Evolutionary conservation across 2,888 invertebrate species (phyloP).

Genomic region (Helobdella robusta): DNA sequence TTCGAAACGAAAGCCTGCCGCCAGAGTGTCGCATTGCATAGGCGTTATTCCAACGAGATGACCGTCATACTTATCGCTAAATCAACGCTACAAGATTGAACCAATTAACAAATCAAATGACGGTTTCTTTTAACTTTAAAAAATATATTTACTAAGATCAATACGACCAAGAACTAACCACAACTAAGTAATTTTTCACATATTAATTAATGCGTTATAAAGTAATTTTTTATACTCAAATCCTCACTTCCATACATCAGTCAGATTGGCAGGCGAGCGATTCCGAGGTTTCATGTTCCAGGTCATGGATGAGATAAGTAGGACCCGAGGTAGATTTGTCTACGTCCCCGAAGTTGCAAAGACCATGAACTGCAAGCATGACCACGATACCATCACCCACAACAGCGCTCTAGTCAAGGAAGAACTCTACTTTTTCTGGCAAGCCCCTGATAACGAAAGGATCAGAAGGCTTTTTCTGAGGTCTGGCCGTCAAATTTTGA

Average conservation of each 20-base stretch:
- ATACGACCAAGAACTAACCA: no score
- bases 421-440: conserved; percentile 1
- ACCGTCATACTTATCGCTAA: no score
- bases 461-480: conserved; percentile 1
- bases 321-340: conserved; percentile 11
- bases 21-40: no score
- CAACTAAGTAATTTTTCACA: no score
- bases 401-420: conserved; percentile 3
- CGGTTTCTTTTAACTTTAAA: neutral
- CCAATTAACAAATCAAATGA: neutral
- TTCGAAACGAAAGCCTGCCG: no score
- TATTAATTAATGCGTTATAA: no score
- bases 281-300: conserved; percentile 19
- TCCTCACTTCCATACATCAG: neutral
- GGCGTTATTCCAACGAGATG: no score
- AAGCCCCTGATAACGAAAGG: conserved; percentile 16
- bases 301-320: conserved; percentile 17
- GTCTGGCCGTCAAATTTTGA: neutral
- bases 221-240: neutral
- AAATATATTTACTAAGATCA: neutral
- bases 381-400: conserved; percentile 18
- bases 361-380: conserved; percentile 5
- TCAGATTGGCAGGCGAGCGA: conserved; percentile 1
- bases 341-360: neutral
- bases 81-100: no score